Conservation (phyloP, 2,113 vertebrate genomes). For the Tetraodon nigroviridis region DNA sequence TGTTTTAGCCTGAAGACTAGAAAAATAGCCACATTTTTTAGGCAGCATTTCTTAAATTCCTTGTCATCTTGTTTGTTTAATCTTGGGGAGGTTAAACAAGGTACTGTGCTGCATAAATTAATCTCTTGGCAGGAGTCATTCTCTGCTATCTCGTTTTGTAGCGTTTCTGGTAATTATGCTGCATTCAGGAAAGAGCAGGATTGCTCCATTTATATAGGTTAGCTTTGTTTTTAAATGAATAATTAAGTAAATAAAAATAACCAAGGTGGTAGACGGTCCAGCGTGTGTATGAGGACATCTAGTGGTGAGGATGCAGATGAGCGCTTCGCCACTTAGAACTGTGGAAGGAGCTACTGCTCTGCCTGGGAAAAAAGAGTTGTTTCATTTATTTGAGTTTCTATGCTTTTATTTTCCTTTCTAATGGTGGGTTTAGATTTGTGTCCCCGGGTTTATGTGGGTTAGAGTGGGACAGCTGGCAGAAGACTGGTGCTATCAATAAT, state of each 20-base stretch:
- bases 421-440: constrained; percentile 22
- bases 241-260: too few relatives aligned
- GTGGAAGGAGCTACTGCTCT: too few relatives aligned
- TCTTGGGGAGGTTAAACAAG: not conserved
- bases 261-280: too few relatives aligned
- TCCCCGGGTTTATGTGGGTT: constrained; percentile 22
- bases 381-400: not conserved
- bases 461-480: constrained; percentile 47
- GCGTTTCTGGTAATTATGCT: not conserved
- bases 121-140: not conserved
- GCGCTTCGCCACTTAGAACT: not conserved
- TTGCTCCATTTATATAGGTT: too few relatives aligned
- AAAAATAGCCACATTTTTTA: not conserved
- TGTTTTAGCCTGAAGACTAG: not conserved
- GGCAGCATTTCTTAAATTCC: not conserved
- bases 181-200: too few relatives aligned
- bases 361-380: too few relatives aligned
- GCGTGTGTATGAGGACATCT: too few relatives aligned
- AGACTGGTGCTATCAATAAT: constrained; percentile 58
- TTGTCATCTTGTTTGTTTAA: not conserved
- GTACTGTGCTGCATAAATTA: not conserved
- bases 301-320: too few relatives aligned
- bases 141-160: not conserved
- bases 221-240: not conserved
- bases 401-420: not conserved